Conservation (phyloP, 2,113 vertebrate species). For the Odontophorus gujanensis region DNA sequence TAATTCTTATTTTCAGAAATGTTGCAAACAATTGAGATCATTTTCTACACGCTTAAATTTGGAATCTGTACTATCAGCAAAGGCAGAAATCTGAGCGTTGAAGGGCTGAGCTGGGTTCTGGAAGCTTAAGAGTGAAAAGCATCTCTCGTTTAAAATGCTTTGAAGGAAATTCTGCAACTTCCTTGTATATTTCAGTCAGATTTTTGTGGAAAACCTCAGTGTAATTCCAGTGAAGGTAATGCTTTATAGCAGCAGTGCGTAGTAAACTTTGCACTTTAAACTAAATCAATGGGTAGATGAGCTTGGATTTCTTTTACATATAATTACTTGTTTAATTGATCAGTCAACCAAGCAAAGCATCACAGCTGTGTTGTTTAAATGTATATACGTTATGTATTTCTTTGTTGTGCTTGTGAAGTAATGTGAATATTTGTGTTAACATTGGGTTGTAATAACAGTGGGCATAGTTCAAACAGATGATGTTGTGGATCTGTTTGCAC, state of each 20-base stretch:
- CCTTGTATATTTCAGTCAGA: neutral
- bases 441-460: neutral
- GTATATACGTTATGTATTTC: accelerated
- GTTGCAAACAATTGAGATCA: neutral
- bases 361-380: neutral
- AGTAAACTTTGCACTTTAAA: neutral
- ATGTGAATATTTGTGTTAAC: neutral
- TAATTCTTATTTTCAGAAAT: neutral
- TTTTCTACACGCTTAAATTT: neutral
- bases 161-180: neutral
- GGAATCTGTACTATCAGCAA: neutral
- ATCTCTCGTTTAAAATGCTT: neutral
- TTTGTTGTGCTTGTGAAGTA: too few relatives aligned
- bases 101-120: neutral
- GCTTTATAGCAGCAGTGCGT: accelerated
- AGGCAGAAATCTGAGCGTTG: neutral
- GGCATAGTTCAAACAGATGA: accelerated
- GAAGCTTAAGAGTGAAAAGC: neutral
- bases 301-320: neutral
- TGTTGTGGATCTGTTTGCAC: neutral
- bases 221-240: neutral
- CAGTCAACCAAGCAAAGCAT: accelerated
- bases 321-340: accelerated
- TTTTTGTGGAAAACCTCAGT: neutral
- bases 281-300: neutral